A percentile compares a stretch with the other conserved stretches of the same genome.
Evolutionary conservation across 2,113 vertebrate species (phyloP).

Genomic region (Atrichornis clamosus): DNA sequence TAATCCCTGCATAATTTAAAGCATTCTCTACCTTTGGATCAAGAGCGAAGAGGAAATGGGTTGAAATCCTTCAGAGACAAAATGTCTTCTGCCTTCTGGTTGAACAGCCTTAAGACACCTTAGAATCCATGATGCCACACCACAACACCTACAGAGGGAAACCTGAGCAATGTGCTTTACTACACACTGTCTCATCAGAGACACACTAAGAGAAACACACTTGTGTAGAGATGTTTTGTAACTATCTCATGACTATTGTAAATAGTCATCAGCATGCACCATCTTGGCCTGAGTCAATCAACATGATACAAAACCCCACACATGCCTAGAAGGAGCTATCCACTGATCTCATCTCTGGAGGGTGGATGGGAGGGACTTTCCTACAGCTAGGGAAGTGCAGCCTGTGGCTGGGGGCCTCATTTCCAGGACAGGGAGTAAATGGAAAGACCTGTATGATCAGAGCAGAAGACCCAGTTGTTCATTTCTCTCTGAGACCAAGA

Average conservation of each 20-base stretch:
- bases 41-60: background rate
- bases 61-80: background rate
- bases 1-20: background rate
- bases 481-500: background rate
- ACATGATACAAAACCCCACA: background rate
- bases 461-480: background rate
- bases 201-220: background rate
- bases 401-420: background rate
- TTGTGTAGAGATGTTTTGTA: background rate
- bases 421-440: background rate
- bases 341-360: background rate
- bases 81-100: background rate
- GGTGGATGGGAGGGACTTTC: background rate
- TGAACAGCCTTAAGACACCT: background rate
- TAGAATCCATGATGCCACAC: background rate
- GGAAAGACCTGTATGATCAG: background rate
- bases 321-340: background rate
- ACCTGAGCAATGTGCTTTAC: background rate
- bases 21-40: background rate
- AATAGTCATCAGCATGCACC: background rate
- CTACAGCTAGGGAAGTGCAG: accelerated
- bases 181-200: background rate
- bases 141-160: background rate
- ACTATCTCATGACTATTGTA: background rate
- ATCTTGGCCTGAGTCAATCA: background rate